phyloP scores from a whole-genome alignment of 2,888 invertebrate species.

The Colletes collaris region DNA sequence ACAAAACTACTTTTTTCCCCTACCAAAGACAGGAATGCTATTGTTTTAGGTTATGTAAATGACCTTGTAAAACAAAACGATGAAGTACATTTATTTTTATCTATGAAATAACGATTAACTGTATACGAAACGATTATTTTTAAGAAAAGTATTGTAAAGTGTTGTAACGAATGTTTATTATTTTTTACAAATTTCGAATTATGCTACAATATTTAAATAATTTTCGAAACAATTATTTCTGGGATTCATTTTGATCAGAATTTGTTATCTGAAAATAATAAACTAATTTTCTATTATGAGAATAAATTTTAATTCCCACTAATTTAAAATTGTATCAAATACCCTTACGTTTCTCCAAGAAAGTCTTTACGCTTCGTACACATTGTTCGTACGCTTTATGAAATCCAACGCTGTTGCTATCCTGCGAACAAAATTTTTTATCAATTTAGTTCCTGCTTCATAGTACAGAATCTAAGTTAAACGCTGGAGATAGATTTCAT shows the following conservation, averaged over 20 bases:
- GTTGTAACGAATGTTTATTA: constrained; percentile 24
- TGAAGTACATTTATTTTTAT: too few species aligned
- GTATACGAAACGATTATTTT: neutral
- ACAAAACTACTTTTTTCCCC: neutral
- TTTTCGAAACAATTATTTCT: constrained; percentile 6
- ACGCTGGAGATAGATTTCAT: neutral
- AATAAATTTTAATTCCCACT: neutral
- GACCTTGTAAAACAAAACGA: constrained; percentile 1
- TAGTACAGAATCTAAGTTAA: neutral
- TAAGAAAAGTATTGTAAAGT: neutral
- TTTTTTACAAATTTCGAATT: neutral
- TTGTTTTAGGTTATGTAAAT: constrained; percentile 32
- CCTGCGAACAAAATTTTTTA: constrained; percentile 82
- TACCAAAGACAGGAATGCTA: neutral
- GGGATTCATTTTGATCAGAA: neutral
- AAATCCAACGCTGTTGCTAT: constrained; percentile 88
- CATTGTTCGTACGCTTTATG: constrained; percentile 91
- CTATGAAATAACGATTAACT: neutral
- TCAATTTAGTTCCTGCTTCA: neutral
- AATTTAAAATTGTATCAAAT: neutral
- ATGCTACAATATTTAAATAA: constrained; percentile 18
- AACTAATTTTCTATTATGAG: neutral
- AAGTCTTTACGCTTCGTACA: constrained; percentile 87
- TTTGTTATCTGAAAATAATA: constrained; percentile 21
- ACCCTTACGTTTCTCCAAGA: constrained; percentile 83